Conservation (phyloP, 2,888 invertebrate species). For the Calameuta idolon region DNA sequence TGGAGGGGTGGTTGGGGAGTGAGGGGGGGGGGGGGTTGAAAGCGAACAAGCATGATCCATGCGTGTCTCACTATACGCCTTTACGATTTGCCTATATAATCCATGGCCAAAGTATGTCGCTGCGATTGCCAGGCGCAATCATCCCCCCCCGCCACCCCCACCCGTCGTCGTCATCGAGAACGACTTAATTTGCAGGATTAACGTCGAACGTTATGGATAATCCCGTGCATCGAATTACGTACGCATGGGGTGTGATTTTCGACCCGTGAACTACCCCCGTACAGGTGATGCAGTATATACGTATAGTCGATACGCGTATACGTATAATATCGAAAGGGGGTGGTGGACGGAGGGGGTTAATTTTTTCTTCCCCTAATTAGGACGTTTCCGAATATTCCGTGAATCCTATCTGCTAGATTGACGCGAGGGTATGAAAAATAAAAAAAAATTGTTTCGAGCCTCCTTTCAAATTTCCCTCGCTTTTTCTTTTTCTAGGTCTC, state of each 20-base stretch:
- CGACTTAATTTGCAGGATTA: constrained; percentile 49
- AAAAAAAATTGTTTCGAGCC: no score
- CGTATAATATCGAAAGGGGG: no score
- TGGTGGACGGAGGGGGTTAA: no score
- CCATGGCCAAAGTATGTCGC: not conserved
- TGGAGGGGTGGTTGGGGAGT: not conserved
- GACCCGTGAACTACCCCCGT: no score
- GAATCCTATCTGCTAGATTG: no score
- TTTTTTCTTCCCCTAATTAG: no score
- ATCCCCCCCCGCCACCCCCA: not conserved
- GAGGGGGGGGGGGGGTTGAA: constrained; percentile 11
- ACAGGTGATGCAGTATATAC: no score
- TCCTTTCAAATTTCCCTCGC: no score
- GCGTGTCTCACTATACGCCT: constrained; percentile 1
- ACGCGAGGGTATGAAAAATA: no score
- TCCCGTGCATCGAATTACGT: constrained; percentile 41
- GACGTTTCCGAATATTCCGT: no score
- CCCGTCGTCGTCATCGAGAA: constrained; percentile 9
- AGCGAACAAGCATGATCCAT: constrained; percentile 24
- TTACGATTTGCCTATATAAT: constrained; percentile 5
- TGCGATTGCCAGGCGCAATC: constrained; percentile 1
- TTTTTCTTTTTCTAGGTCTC: no score
- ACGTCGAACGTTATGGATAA: constrained; percentile 28
- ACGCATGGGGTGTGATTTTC: constrained; percentile 22
- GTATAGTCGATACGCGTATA: no score